These are phyloP conservation scores for Istiophorus platypterus DNA, from an alignment of 2,113 vertebrate species.

Conservation along the genomic window DNA sequence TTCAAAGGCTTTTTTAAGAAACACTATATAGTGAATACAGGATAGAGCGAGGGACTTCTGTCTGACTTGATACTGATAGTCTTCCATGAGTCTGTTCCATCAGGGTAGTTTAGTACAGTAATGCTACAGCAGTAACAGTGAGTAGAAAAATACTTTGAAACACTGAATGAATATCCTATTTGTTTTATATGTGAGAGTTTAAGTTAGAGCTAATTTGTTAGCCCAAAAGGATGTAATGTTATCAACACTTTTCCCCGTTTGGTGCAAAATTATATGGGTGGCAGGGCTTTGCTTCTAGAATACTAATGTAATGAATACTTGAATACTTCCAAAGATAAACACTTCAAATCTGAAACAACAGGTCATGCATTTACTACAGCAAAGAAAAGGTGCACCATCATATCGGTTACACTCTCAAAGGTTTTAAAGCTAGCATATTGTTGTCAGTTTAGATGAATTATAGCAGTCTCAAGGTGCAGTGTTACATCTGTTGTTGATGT, in stretches of 20 bases:
- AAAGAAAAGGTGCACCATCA: constrained; percentile 57
- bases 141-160: not conserved
- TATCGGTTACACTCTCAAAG: not conserved
- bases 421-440: constrained; percentile 9
- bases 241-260: not conserved
- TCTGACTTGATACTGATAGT: not conserved
- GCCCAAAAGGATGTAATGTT: constrained; percentile 28
- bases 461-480: constrained; percentile 9
- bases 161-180: constrained; percentile 12
- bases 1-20: constrained; percentile 18
- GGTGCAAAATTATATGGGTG: constrained; percentile 22
- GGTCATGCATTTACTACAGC: constrained; percentile 20
- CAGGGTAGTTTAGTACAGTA: constrained; percentile 36
- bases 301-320: constrained; percentile 39
- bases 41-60: not conserved
- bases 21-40: constrained; percentile 4
- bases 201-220: constrained; percentile 51
- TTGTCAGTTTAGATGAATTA: not conserved
- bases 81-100: not conserved
- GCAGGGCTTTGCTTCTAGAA: constrained; percentile 26
- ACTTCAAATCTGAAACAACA: not conserved
- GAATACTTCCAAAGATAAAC: constrained; percentile 60
- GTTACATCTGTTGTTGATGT: not conserved
- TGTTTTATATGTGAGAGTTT: constrained; percentile 28
- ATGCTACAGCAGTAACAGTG: constrained; percentile 20